Percentiles rank a stretch among this genome's conserved stretches.
phyloP scores from a whole-genome alignment of 2,797 vertebrate genomes.

The Simalia tracyae region DNA sequence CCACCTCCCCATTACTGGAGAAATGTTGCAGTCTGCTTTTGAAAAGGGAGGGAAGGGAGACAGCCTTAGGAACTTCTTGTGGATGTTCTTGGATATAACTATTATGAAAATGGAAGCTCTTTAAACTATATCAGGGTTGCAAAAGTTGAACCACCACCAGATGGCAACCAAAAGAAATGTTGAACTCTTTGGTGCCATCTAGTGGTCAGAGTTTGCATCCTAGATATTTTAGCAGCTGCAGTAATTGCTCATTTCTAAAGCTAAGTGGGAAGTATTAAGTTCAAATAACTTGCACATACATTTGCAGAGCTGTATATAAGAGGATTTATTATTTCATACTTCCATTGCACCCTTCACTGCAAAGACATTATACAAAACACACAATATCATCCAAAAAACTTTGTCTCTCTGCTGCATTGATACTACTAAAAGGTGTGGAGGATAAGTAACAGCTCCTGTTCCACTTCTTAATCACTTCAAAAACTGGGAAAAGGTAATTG shows the following conservation, averaged over 20 bases:
- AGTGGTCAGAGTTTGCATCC: background rate
- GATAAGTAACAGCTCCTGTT: background rate
- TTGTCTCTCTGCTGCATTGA: background rate
- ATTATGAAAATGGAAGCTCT: background rate
- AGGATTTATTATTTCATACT: constrained; percentile 12
- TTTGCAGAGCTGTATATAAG: background rate
- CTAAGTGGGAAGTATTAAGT: background rate
- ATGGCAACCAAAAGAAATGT: background rate
- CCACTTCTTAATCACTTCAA: background rate
- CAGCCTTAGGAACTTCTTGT: background rate
- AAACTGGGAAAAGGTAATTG: background rate
- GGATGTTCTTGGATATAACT: background rate
- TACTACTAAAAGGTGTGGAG: background rate
- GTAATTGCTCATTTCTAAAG: background rate
- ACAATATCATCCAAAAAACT: background rate
- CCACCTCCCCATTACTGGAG: background rate
- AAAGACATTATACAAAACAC: constrained; percentile 13
- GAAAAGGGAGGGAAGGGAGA: background rate
- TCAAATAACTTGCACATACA: background rate
- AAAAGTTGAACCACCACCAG: background rate
- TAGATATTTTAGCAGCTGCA: background rate
- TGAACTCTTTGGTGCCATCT: background rate
- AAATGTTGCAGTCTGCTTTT: background rate
- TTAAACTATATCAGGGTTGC: background rate
- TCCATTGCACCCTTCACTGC: background rate